Percentiles rank a stretch among this genome's conserved stretches.
Conservation (phyloP, 2,113 vertebrate species). For the Himantopus leucocephalus region DNA sequence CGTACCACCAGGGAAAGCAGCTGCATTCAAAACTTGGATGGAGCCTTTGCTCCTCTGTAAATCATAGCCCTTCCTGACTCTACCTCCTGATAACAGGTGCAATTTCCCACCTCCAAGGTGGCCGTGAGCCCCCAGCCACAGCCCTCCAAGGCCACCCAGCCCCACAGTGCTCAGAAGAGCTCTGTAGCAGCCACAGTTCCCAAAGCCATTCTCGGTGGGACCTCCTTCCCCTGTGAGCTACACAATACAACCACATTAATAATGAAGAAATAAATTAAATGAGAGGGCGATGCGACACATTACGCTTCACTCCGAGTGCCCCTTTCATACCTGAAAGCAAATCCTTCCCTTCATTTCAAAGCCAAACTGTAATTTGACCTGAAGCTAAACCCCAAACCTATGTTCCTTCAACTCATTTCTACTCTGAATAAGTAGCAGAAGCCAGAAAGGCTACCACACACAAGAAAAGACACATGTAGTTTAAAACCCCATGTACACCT, state of each 20-base stretch:
- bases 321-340: neutral
- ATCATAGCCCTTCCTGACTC: neutral
- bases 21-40: neutral
- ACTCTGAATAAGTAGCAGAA: neutral
- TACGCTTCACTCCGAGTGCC: neutral
- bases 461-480: neutral
- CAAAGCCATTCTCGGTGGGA: neutral
- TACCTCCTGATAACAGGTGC: neutral
- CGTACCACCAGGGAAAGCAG: accelerated
- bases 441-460: neutral
- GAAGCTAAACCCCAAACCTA: neutral
- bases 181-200: neutral
- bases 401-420: neutral
- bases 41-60: neutral
- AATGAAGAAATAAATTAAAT: neutral
- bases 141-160: neutral
- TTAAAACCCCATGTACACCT: neutral
- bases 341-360: neutral
- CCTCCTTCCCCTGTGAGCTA: neutral
- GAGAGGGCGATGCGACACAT: accelerated
- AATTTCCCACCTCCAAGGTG: neutral
- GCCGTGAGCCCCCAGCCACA: neutral
- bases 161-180: neutral
- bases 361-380: neutral
- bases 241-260: neutral